Evolutionary conservation across 2,888 invertebrate genomes (phyloP), one percentile per base, ranked within the genome.

Genomic region (Iphiclides podalirius): DNA sequence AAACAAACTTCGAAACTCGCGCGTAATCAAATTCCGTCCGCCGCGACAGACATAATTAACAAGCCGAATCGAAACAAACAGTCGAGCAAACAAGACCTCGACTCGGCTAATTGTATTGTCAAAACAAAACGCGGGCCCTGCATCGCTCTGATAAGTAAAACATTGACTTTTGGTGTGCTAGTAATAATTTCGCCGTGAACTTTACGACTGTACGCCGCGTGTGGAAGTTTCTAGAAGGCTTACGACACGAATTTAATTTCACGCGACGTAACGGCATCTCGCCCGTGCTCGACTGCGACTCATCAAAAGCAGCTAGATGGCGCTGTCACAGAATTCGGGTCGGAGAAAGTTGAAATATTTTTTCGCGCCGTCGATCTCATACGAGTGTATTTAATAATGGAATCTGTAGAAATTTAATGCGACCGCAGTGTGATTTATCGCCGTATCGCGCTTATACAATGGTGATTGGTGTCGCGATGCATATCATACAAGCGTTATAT

Each of bases 1-100:
- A 39, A 46, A 15, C 38, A 39, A 15, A 16, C 31, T 4, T 11
- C 14, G 38, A 33, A 46, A 46, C 23, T 23, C 33, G 14, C 16
- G 34, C 46, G 46, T 34, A 45, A 45, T 39, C 46, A 39, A 33
- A 46, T 17, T 16, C 4, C 33, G 9, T 12, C 20, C 20, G 23
- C 46, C 46, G 33, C 33, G 38, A 46, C 46, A 46, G 28, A 38
- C 34, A 39, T 39, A 47, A 47, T 39, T 47, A 47, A 46, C 38
- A 33, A 46, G 39, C 34, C 33, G 34, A 47, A 47, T 47, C 46
- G 33, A 39, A 39, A 47, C 39, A 46, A 39, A 39, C 39, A 23
- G 9, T 3, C 33, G 13, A 20, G 17, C 20, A 38, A 12, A 20
- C 28, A 16, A 3, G 20, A n/a, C 20, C 37, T 11, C 46, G 33